These are phyloP conservation scores for Rhombomys opimus DNA, from an alignment of 2,113 vertebrate genomes.

Conservation along the genomic window DNA sequence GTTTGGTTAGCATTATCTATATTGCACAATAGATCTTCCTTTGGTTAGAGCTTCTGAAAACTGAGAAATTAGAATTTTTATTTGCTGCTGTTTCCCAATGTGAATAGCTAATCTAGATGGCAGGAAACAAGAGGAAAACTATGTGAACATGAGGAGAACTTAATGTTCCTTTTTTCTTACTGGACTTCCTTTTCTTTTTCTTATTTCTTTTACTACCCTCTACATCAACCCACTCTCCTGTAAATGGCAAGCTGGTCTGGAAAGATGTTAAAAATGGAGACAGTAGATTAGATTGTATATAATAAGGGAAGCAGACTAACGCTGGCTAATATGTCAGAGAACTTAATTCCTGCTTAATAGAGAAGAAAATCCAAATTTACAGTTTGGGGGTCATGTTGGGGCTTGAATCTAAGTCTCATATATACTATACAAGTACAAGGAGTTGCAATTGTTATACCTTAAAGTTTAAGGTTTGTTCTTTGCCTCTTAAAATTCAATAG, in stretches of 20 bases:
- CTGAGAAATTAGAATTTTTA: not conserved
- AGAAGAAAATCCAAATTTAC: not conserved
- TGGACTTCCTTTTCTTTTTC: not conserved
- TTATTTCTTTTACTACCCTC: not conserved
- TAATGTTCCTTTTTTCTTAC: not conserved
- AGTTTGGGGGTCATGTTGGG: not conserved
- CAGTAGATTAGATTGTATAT: not conserved
- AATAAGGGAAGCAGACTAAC: not conserved
- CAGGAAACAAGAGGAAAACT: not conserved
- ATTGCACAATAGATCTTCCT: not conserved
- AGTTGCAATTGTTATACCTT: not conserved
- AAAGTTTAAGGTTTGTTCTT: not conserved
- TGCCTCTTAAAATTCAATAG: not conserved
- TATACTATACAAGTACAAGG: too few species aligned
- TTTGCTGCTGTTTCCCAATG: not conserved
- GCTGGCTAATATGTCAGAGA: not conserved
- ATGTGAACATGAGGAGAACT: not conserved
- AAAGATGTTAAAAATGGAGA: not conserved
- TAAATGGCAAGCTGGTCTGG: too few species aligned
- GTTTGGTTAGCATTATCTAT: not conserved
- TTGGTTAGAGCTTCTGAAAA: not conserved
- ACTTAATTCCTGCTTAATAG: not conserved
- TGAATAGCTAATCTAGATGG: not conserved
- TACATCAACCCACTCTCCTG: not conserved
- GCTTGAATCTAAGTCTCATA: fast-evolving